Percentiles rank a stretch among this genome's conserved stretches.
phyloP scores from a whole-genome alignment of 1,140 invertebrate species.

The Cydia pomonella region DNA sequence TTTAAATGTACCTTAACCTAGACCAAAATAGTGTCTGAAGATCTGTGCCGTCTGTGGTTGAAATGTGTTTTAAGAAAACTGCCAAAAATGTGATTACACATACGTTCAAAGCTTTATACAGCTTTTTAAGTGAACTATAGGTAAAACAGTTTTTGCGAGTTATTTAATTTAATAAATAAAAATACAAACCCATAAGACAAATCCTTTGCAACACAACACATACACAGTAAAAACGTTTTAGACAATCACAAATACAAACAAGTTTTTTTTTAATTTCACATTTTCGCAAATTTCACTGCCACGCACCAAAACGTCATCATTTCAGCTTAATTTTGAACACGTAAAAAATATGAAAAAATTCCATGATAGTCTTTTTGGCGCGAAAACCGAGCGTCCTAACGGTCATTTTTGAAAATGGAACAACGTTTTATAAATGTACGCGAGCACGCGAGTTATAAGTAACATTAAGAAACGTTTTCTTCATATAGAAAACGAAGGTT shows the following conservation, averaged over 20 bases:
- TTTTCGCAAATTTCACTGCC: constrained; percentile 53
- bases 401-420: constrained; percentile 60
- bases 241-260: constrained; percentile 47
- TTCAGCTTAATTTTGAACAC: constrained; percentile 76
- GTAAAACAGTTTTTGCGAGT: no score
- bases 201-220: constrained; percentile 35
- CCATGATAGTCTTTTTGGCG: constrained; percentile 74
- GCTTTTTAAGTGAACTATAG: no score
- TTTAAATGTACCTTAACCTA: no score
- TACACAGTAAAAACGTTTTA: constrained; percentile 52
- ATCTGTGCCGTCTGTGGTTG: no score
- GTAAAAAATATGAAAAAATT: constrained; percentile 62
- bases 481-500: background rate
- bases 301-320: constrained; percentile 56
- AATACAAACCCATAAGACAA: constrained; percentile 20
- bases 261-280: constrained; percentile 56
- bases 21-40: no score
- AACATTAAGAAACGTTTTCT: constrained; percentile 37
- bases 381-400: constrained; percentile 58
- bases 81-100: no score
- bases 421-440: constrained; percentile 18
- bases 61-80: no score
- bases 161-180: background rate
- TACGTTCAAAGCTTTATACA: no score
- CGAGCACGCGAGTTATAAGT: constrained; percentile 35